Evolutionary conservation across 2,888 invertebrate genomes (phyloP).

Genomic region (Scaptomyza reducta): DNA sequence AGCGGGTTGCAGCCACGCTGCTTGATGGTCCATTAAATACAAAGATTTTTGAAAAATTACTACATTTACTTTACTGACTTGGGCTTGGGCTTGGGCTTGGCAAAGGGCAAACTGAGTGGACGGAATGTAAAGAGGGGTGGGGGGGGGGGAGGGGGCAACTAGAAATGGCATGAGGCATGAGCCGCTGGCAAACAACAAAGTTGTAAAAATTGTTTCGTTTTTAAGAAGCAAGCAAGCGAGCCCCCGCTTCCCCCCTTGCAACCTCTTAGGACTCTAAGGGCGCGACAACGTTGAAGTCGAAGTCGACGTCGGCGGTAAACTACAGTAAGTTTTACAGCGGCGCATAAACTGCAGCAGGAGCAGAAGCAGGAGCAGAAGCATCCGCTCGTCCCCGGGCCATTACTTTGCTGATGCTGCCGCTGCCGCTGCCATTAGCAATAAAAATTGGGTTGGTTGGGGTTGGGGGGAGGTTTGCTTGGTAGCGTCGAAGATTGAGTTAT

Average conservation of each 20-base stretch:
- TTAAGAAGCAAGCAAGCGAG: constrained; percentile 43
- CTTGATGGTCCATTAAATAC: constrained; percentile 82
- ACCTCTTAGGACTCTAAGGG: neutral
- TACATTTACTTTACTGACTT: constrained; percentile 66
- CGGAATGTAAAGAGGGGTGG: too few species aligned
- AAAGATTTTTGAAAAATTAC: constrained; percentile 81
- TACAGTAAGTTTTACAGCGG: constrained; percentile 77
- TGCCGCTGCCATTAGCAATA: constrained; percentile 73
- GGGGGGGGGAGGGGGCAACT: constrained; percentile 60
- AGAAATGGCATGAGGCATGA: constrained; percentile 63
- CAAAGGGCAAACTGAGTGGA: neutral
- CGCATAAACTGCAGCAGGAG: constrained; percentile 69
- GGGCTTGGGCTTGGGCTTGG: neutral
- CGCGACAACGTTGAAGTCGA: constrained; percentile 7
- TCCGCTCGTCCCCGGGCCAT: constrained; percentile 18
- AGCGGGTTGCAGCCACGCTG: constrained; percentile 28
- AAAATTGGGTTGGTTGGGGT: constrained; percentile 44
- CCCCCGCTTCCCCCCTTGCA: constrained; percentile 8
- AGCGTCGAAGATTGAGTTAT: constrained; percentile 83
- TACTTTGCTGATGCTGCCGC: constrained; percentile 23
- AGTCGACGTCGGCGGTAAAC: constrained; percentile 58
- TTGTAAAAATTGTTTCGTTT: constrained; percentile 82
- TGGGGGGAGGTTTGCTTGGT: constrained; percentile 20
- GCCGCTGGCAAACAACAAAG: constrained; percentile 81
- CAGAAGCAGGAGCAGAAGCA: constrained; percentile 36